These are phyloP conservation scores for Nomada fucata DNA, from an alignment of 2,888 invertebrate species.

Conservation along the genomic window DNA sequence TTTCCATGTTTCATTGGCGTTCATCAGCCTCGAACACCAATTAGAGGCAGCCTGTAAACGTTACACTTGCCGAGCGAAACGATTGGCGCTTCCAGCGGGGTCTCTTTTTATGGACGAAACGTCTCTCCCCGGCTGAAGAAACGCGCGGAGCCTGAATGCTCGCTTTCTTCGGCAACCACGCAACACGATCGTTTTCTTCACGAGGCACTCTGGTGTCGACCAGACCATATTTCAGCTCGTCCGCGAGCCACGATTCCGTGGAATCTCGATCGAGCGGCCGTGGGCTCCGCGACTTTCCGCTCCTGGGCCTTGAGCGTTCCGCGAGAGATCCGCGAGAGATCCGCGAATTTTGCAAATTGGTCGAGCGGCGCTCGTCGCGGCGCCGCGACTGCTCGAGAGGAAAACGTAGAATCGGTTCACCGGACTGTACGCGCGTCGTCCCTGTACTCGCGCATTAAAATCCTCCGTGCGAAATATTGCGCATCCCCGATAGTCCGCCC, in stretches of 20 bases:
- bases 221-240: constrained; percentile 67
- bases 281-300: constrained; percentile 11
- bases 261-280: constrained; percentile 42
- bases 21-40: constrained; percentile 76
- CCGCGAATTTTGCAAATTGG: background rate
- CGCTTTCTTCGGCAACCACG: constrained; percentile 70
- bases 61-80: constrained; percentile 73
- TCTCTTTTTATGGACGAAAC: constrained; percentile 70
- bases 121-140: constrained; percentile 69
- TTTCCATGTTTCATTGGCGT: constrained; percentile 69
- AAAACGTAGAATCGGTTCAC: too few species aligned
- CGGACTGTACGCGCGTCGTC: constrained; percentile 7
- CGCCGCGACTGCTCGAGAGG: too few species aligned
- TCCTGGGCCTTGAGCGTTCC: background rate
- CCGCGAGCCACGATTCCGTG: constrained; percentile 53
- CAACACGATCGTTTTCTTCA: constrained; percentile 72
- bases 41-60: constrained; percentile 76
- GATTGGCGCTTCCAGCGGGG: constrained; percentile 71
- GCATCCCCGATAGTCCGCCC: constrained; percentile 56
- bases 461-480: constrained; percentile 48
- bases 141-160: constrained; percentile 69
- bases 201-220: constrained; percentile 61
- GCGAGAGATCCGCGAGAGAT: too few species aligned
- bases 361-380: too few species aligned
- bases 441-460: constrained; percentile 55